Percentiles rank a stretch among this genome's conserved stretches.
These are phyloP conservation scores for Mimumesa dahlbomi DNA, from an alignment of 2,888 invertebrate genomes.

Conservation along the genomic window DNA sequence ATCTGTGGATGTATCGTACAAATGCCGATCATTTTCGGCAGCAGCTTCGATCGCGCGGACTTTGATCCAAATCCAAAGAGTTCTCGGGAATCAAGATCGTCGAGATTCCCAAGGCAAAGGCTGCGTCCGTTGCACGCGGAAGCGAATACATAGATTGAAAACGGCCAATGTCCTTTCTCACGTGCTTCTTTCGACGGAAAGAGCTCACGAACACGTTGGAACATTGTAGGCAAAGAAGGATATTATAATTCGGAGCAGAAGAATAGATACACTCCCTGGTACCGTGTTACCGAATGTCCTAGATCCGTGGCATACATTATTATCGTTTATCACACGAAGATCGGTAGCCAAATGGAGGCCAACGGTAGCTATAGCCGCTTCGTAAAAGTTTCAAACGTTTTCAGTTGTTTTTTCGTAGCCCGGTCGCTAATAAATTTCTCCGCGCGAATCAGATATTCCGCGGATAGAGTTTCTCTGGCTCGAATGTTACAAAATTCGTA, in stretches of 20 bases:
- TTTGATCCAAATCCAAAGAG: no score
- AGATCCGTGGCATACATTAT: constrained; percentile 42
- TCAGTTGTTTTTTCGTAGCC: neutral
- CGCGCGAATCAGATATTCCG: no score
- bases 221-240: constrained; percentile 25
- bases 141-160: constrained; percentile 3
- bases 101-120: no score
- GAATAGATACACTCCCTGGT: constrained; percentile 17
- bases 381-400: neutral
- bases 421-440: no score
- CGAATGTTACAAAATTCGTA: no score
- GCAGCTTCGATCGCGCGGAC: no score
- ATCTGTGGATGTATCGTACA: no score
- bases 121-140: no score
- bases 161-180: constrained; percentile 33
- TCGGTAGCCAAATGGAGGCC: constrained; percentile 18
- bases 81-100: no score
- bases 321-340: constrained; percentile 27
- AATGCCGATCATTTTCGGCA: no score
- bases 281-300: constrained; percentile 19
- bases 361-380: neutral
- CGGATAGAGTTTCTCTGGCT: no score
- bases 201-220: constrained; percentile 15
- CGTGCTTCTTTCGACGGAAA: constrained; percentile 39
- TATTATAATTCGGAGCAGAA: constrained; percentile 36